Percentiles rank a stretch among this genome's conserved stretches.
These are phyloP conservation scores for Propsilocerus akamusi DNA, from an alignment of 1,140 invertebrate genomes.

Conservation along the genomic window DNA sequence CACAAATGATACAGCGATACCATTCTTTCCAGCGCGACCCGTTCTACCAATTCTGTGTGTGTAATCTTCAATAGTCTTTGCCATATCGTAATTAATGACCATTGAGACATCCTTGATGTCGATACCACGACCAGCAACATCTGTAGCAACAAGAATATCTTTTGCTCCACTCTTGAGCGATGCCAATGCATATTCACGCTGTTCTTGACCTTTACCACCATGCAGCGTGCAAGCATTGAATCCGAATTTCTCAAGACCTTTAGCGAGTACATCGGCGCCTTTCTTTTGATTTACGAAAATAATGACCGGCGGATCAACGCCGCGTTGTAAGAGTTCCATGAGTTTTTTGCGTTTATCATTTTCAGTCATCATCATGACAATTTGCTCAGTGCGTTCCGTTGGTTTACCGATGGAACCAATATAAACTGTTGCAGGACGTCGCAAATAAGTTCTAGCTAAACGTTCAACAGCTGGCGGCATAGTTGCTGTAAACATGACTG, in stretches of 20 bases:
- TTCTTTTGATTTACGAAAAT: conserved; percentile 99
- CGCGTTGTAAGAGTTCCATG: conserved; percentile 66
- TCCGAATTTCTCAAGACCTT: conserved; percentile 91
- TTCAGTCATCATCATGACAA: conserved; percentile 89
- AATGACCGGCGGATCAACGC: conserved; percentile 91
- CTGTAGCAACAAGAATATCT: conserved; percentile 98
- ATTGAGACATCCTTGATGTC: conserved; percentile 98
- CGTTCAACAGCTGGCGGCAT: conserved; percentile 98
- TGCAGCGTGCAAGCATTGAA: conserved; percentile 94
- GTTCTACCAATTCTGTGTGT: conserved; percentile 99
- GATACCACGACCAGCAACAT: conserved; percentile 99
- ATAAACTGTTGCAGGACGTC: conserved; percentile 93
- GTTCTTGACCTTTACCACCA: conserved; percentile 99
- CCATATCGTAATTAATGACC: conserved; percentile 99
- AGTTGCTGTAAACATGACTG: conserved; percentile 99
- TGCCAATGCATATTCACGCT: conserved; percentile 93
- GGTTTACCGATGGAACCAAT: conserved; percentile 98
- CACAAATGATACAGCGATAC: conserved; percentile 87
- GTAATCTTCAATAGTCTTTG: conserved; percentile 97
- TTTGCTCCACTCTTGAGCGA: conserved; percentile 87
- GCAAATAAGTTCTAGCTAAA: conserved; percentile 82
- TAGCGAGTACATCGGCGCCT: conserved; percentile 93
- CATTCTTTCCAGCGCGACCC: conserved; percentile 93
- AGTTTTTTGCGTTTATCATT: conserved; percentile 84
- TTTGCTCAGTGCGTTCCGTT: conserved; percentile 93